Evolutionary conservation across 2,888 invertebrate species (phyloP), one percentile per base, ranked within the genome.

Genomic region (Anoncus sp.): DNA sequence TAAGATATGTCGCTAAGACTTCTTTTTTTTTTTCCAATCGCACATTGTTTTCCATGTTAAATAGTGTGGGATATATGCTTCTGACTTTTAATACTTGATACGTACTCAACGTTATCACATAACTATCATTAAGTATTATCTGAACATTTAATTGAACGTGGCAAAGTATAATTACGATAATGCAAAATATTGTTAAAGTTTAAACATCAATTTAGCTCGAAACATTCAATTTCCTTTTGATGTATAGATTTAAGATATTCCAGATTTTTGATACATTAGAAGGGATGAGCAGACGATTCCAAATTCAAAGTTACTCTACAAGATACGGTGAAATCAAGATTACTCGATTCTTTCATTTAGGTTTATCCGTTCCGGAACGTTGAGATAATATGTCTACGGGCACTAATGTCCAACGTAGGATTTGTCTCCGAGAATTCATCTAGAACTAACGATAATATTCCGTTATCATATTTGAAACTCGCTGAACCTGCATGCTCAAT

Each of bases 11-110:
- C n/a, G n/a, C n/a, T n/a, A n/a, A n/a, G 60, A 27, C 47, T 62
- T 47, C 31, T 62, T 62, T 2, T 62, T 62, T 45, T 45, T 62
- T 62, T 2, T 62, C n/a, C n/a, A n/a, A n/a, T n/a, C n/a, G n/a
- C n/a, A n/a, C n/a, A n/a, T n/a, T n/a, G n/a, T n/a, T n/a, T n/a
- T n/a, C n/a, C n/a, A n/a, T n/a, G n/a, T n/a, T n/a, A n/a, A n/a
- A n/a, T n/a, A n/a, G n/a, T n/a, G n/a, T n/a, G n/a, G n/a, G n/a
- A n/a, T n/a, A n/a, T n/a, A n/a, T n/a, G n/a, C n/a, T n/a, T n/a
- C n/a, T n/a, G n/a, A n/a, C n/a, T n/a, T n/a, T n/a, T n/a, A n/a
- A n/a, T n/a, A n/a, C n/a, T n/a, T n/a, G n/a, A n/a, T n/a, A n/a
- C n/a, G n/a, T n/a, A n/a, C 7, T 31, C 31, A 31, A 31, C 7